Conservation (phyloP, 2,113 vertebrate species). For the Picathartes gymnocephalus region DNA sequence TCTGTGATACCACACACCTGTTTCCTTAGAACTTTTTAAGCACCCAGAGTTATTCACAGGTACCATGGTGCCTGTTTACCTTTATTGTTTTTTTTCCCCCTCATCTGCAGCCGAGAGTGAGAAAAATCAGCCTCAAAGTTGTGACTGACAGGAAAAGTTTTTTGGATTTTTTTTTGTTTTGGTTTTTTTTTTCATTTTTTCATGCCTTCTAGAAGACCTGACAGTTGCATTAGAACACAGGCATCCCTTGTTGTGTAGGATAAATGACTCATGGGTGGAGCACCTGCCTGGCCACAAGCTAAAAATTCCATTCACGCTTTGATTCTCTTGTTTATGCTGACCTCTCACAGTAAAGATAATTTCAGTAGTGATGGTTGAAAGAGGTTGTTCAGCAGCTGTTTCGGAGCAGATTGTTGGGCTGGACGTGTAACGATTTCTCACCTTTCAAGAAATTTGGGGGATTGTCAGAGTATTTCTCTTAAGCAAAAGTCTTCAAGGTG, state of each 20-base stretch:
- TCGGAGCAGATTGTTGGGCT: background rate
- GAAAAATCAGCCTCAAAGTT: background rate
- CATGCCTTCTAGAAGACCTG: background rate
- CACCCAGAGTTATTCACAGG: background rate
- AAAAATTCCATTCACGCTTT: conserved; percentile 62
- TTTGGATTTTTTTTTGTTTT: no score
- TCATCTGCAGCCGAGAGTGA: background rate
- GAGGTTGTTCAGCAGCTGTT: background rate
- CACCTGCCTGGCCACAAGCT: conserved; percentile 59
- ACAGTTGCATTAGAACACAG: background rate
- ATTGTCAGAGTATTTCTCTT: background rate
- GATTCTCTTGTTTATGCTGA: conserved; percentile 44
- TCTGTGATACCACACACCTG: background rate
- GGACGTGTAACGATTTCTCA: background rate
- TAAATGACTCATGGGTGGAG: conserved; percentile 54
- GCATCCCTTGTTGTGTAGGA: conserved; percentile 29
- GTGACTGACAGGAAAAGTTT: background rate
- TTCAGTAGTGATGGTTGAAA: background rate
- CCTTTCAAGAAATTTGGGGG: background rate
- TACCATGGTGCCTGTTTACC: background rate
- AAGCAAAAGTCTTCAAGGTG: background rate
- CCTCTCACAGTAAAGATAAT: background rate
- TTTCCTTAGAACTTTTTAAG: background rate
- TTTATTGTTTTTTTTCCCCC: background rate
- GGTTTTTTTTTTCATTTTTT: background rate